Evolutionary conservation across 2,113 vertebrate species (phyloP).

Genomic region (Fulica atra): DNA sequence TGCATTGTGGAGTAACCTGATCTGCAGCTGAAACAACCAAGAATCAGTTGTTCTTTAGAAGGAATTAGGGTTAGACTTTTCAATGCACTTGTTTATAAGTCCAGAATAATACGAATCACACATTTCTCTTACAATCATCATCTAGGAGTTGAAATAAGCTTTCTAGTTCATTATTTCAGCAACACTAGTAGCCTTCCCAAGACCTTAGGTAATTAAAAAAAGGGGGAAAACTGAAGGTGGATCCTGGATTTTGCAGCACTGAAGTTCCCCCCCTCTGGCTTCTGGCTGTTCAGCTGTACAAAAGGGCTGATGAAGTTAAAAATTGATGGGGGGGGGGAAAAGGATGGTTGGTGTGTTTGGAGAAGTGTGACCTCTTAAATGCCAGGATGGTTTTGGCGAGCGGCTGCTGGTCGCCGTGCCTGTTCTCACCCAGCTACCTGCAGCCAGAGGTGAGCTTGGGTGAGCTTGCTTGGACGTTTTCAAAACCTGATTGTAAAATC

Average conservation of each 20-base stretch:
- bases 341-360: not conserved
- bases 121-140: not conserved
- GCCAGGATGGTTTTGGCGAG: fast-evolving
- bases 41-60: not conserved
- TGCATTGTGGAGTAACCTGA: not conserved
- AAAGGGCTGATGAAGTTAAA: not conserved
- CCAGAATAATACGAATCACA: not conserved
- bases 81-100: fast-evolving
- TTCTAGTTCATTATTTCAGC: not conserved
- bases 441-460: fast-evolving
- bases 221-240: not conserved
- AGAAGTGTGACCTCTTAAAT: not conserved
- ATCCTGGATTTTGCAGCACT: not conserved
- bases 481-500: not conserved
- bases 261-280: not conserved
- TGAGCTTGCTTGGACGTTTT: not conserved
- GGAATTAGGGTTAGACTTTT: not conserved
- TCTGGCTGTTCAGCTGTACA: not conserved
- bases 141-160: not conserved
- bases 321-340: not conserved
- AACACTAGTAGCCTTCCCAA: not conserved
- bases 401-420: fast-evolving
- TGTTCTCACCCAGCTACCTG: not conserved
- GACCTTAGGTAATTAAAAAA: not conserved
- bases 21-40: not conserved